Percentiles rank a stretch among this genome's conserved stretches.
Evolutionary conservation across 2,888 invertebrate genomes (phyloP).

Genomic region (Oithona nana): DNA sequence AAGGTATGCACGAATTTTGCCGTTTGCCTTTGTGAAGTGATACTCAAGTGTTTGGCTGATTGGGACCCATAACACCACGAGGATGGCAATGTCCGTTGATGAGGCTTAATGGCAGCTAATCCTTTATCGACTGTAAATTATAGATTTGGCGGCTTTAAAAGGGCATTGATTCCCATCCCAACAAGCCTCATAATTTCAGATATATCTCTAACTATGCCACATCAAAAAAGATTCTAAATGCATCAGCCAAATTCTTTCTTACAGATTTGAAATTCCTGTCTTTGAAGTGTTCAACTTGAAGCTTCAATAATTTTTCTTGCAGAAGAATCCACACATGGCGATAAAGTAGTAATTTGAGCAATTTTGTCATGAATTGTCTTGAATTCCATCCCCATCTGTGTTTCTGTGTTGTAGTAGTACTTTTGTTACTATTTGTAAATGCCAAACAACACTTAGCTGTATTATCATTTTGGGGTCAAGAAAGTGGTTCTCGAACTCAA

Average conservation of each 20-base stretch:
- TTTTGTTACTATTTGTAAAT: too few species aligned
- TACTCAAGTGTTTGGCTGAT: too few species aligned
- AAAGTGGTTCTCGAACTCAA: slow-evolving; percentile 5
- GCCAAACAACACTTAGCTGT: not conserved
- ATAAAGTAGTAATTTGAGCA: too few species aligned
- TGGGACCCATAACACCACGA: too few species aligned
- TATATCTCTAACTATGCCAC: not conserved
- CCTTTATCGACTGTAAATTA: slow-evolving; percentile 8
- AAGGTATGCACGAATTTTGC: too few species aligned
- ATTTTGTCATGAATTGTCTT: too few species aligned
- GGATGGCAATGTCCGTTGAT: not conserved
- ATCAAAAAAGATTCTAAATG: not conserved
- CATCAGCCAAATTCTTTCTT: not conserved
- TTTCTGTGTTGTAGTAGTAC: too few species aligned
- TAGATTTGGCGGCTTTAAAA: not conserved
- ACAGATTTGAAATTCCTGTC: not conserved
- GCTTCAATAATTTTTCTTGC: too few species aligned
- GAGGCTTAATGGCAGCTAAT: not conserved
- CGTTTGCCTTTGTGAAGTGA: too few species aligned
- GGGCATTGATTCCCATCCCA: not conserved
- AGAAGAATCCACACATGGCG: too few species aligned
- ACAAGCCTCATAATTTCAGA: not conserved
- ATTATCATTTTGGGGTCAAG: not conserved
- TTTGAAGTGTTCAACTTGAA: not conserved
- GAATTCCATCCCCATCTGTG: too few species aligned